These are phyloP conservation scores for Grallaria varia DNA, from an alignment of 2,113 vertebrate genomes.

Conservation along the genomic window DNA sequence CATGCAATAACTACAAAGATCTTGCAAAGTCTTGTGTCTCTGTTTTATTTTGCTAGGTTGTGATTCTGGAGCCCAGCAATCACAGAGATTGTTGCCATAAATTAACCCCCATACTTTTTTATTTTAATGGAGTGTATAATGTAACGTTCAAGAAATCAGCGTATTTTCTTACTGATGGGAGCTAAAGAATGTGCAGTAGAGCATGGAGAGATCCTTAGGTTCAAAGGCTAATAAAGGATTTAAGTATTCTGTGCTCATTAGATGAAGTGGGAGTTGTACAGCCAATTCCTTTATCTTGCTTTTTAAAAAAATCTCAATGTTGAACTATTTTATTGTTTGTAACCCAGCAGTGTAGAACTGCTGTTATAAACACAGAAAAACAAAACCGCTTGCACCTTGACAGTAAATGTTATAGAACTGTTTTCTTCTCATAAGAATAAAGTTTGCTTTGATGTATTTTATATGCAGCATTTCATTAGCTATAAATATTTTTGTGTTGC, in stretches of 20 bases:
- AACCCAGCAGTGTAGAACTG: background rate
- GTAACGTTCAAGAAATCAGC: background rate
- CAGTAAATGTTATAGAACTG: background rate
- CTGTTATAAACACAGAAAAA: background rate
- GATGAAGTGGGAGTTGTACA: background rate
- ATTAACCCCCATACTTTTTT: accelerated
- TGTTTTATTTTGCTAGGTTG: background rate
- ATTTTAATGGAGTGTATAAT: background rate
- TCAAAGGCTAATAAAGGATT: background rate
- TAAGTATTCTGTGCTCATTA: background rate
- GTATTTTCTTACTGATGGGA: background rate
- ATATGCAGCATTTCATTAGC: background rate
- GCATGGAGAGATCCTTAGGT: background rate
- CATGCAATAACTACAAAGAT: background rate
- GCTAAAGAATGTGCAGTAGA: background rate
- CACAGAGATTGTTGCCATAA: background rate
- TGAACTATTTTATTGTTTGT: background rate
- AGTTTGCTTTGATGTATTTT: background rate
- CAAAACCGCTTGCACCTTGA: background rate
- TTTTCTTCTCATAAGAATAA: background rate
- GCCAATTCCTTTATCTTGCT: background rate
- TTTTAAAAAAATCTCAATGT: background rate
- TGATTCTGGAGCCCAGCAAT: background rate
- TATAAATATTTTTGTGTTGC: background rate
- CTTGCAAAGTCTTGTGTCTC: background rate